Evolutionary conservation across 2,888 invertebrate genomes (phyloP).

Genomic region (Clistopyga incitator): DNA sequence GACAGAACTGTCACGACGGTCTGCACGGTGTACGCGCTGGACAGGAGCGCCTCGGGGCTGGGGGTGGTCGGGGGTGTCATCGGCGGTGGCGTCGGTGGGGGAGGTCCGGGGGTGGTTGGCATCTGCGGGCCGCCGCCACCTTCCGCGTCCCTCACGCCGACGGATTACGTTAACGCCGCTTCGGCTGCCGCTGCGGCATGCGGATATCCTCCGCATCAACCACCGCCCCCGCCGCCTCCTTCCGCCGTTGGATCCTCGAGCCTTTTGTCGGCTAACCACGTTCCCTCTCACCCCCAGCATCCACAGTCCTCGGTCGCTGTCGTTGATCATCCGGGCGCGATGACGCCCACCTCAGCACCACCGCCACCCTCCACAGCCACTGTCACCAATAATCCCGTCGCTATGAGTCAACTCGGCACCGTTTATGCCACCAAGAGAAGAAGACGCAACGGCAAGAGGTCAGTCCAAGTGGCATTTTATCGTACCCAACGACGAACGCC

Average conservation of each 20-base stretch:
- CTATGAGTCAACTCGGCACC: constrained; percentile 96
- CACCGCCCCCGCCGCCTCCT: constrained; percentile 26
- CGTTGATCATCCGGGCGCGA: constrained; percentile 68
- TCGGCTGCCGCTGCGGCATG: constrained; percentile 82
- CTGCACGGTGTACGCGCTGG: constrained; percentile 83
- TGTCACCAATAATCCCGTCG: constrained; percentile 83
- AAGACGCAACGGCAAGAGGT: constrained; percentile 98
- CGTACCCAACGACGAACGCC: not conserved
- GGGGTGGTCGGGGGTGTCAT: constrained; percentile 82
- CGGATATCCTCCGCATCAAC: constrained; percentile 72
- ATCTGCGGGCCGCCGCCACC: constrained; percentile 78
- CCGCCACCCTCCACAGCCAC: constrained; percentile 79
- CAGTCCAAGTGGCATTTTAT: constrained; percentile 78
- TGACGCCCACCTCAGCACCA: constrained; percentile 82
- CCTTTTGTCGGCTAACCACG: not conserved
- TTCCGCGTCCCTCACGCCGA: constrained; percentile 83
- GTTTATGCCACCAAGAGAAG: constrained; percentile 98
- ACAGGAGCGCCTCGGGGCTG: constrained; percentile 82
- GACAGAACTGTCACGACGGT: constrained; percentile 79
- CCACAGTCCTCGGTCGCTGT: constrained; percentile 48
- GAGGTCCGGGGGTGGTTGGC: constrained; percentile 78
- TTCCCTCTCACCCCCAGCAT: constrained; percentile 55
- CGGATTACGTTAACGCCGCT: constrained; percentile 85
- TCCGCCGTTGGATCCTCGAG: constrained; percentile 38
- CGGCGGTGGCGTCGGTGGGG: constrained; percentile 73